Evolutionary conservation across 2,797 vertebrate species (phyloP).

Genomic region (Coregonus ussuriensis): DNA sequence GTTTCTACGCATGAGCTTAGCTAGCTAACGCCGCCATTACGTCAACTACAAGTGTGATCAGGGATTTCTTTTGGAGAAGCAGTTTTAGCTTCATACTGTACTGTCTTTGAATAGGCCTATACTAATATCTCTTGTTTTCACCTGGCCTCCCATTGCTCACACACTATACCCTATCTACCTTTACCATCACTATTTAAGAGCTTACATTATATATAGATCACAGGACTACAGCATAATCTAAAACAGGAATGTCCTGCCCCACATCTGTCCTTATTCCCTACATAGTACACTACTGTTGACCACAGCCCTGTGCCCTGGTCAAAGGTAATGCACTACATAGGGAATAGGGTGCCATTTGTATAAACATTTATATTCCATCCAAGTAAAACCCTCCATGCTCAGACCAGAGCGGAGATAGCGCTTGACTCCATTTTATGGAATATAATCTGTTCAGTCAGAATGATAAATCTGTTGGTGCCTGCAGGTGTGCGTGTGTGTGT

Average conservation of each 20-base stretch:
- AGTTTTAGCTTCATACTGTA: too few relatives aligned
- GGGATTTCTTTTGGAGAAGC: too few relatives aligned
- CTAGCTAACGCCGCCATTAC: too few relatives aligned
- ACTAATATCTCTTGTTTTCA: neutral
- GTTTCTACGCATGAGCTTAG: too few relatives aligned
- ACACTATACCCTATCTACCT: neutral
- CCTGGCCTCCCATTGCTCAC: neutral
- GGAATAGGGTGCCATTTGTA: neutral
- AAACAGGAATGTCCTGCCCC: neutral
- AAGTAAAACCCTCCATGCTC: neutral
- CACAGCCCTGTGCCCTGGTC: neutral
- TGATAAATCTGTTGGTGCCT: conserved; percentile 1
- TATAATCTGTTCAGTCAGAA: conserved; percentile 7
- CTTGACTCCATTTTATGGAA: conserved; percentile 10
- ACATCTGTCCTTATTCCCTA: neutral
- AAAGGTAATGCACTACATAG: neutral
- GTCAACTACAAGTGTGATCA: too few relatives aligned
- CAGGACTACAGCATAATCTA: neutral
- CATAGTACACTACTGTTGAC: neutral
- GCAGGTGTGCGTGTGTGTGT: neutral
- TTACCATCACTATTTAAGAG: neutral
- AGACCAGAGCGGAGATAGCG: conserved; percentile 4
- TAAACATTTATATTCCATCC: conserved; percentile 2
- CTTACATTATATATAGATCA: neutral
- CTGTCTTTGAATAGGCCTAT: neutral